A percentile compares a stretch with the other conserved stretches of the same genome.
Evolutionary conservation across 2,888 invertebrate species (phyloP).

Genomic region (Osmoderma eremita): DNA sequence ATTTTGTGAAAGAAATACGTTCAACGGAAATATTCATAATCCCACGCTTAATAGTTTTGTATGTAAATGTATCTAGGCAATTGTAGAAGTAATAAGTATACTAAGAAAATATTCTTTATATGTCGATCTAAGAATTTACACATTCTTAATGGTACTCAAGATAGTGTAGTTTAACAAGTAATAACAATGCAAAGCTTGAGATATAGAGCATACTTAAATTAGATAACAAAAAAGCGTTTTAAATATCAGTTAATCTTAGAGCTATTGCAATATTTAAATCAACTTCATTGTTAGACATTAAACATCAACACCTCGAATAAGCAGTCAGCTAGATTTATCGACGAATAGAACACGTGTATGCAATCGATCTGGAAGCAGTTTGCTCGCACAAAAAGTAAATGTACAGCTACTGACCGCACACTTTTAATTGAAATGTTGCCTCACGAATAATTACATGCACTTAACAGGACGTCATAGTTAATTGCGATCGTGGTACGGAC

Average conservation of each 20-base stretch:
- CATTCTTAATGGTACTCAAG: no score
- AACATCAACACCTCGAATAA: neutral
- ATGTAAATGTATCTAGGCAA: neutral
- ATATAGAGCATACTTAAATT: no score
- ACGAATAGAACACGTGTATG: neutral
- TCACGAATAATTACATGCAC: slow-evolving; percentile 8
- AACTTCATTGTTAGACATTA: no score
- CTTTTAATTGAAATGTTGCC: slow-evolving; percentile 11
- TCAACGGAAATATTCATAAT: slow-evolving; percentile 1
- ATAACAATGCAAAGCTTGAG: no score
- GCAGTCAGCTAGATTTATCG: neutral
- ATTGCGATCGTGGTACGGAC: neutral
- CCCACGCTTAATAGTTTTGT: slow-evolving; percentile 10
- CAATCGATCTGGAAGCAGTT: neutral
- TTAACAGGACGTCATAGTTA: slow-evolving; percentile 7
- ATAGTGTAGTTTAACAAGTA: no score
- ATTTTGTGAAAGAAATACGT: slow-evolving; percentile 16
- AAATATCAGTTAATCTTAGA: no score
- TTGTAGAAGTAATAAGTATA: no score
- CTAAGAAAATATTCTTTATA: no score
- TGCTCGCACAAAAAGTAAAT: neutral
- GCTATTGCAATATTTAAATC: no score
- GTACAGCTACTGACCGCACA: neutral
- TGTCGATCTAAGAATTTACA: no score
- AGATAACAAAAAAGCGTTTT: no score